A percentile compares a stretch with the other conserved stretches of the same genome.
These are phyloP conservation scores for Rhadinocentrus ornatus DNA, from an alignment of 2,797 vertebrate species.

Conservation along the genomic window DNA sequence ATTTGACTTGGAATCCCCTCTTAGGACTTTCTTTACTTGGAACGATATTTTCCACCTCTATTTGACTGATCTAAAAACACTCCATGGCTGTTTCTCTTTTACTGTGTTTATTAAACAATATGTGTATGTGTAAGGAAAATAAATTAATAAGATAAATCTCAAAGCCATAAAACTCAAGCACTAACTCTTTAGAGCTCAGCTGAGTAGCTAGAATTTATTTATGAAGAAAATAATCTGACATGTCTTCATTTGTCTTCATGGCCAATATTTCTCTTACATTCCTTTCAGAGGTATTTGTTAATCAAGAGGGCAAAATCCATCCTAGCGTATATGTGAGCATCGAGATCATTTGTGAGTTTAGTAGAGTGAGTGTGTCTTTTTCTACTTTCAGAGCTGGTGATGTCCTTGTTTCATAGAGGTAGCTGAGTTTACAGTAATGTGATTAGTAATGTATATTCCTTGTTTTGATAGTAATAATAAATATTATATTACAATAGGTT, in stretches of 20 bases:
- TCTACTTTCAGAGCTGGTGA: constrained; percentile 73
- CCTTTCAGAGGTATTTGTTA: constrained; percentile 70
- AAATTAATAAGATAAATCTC: constrained; percentile 81
- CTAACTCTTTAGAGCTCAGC: constrained; percentile 85
- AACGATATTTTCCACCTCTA: constrained; percentile 63
- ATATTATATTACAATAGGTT: constrained; percentile 63
- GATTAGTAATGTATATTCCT: constrained; percentile 75
- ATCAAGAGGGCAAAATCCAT: constrained; percentile 72
- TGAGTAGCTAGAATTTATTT: constrained; percentile 80
- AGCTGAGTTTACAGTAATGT: constrained; percentile 74
- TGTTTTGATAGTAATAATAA: constrained; percentile 77
- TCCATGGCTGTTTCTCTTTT: constrained; percentile 76
- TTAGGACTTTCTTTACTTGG: constrained; percentile 60
- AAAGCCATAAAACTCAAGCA: constrained; percentile 89
- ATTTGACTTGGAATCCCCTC: constrained; percentile 73
- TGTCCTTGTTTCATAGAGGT: constrained; percentile 73
- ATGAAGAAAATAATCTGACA: constrained; percentile 64
- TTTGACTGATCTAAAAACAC: constrained; percentile 70
- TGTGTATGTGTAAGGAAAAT: constrained; percentile 78
- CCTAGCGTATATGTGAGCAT: constrained; percentile 69
- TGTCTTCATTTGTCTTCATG: constrained; percentile 73
- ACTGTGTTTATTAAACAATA: constrained; percentile 77
- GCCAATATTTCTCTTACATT: constrained; percentile 77
- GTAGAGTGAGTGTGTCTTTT: constrained; percentile 75
- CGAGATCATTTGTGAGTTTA: constrained; percentile 73